Conservation (phyloP, 53 echinoderm and acorn worm genomes). For the Luidia sarsii region DNA sequence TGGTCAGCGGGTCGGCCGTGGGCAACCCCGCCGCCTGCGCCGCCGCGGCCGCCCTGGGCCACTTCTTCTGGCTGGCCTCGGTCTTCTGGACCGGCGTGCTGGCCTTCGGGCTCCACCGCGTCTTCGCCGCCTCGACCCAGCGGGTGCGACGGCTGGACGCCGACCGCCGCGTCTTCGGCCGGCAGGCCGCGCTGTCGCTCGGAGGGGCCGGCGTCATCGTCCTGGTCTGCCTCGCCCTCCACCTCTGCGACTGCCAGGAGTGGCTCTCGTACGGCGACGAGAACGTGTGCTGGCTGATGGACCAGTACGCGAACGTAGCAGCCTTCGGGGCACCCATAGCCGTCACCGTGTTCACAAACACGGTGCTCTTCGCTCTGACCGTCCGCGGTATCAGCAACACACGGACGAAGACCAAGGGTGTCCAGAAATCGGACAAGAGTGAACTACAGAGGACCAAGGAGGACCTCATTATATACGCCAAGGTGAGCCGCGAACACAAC, state of each 20-base stretch:
- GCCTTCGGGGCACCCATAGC: constrained; percentile 63
- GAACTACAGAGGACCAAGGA: background rate
- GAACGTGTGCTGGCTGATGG: constrained; percentile 61
- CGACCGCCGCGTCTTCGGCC: background rate
- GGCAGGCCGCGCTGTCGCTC: constrained; percentile 25
- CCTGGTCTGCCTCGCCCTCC: constrained; percentile 49
- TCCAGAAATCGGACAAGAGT: background rate
- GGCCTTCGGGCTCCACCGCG: constrained; percentile 62
- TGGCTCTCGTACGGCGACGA: constrained; percentile 50
- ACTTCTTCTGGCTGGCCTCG: constrained; percentile 72
- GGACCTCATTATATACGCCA: constrained; percentile 39
- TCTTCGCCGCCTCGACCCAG: constrained; percentile 40
- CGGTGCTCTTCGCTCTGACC: constrained; percentile 45
- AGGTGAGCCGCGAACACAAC: no score
- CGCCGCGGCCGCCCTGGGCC: constrained; percentile 55
- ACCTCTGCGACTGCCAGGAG: constrained; percentile 58
- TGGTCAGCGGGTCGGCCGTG: constrained; percentile 53
- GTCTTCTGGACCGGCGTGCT: constrained; percentile 75
- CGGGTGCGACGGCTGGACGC: background rate
- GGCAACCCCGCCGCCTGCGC: constrained; percentile 44
- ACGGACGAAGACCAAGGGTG: background rate
- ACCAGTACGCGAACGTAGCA: constrained; percentile 46
- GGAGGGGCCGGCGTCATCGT: constrained; percentile 40
- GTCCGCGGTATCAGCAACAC: background rate
- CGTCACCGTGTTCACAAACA: constrained; percentile 37